Conservation (phyloP, 1,140 invertebrate species). For the Maconellicoccus hirsutus region DNA sequence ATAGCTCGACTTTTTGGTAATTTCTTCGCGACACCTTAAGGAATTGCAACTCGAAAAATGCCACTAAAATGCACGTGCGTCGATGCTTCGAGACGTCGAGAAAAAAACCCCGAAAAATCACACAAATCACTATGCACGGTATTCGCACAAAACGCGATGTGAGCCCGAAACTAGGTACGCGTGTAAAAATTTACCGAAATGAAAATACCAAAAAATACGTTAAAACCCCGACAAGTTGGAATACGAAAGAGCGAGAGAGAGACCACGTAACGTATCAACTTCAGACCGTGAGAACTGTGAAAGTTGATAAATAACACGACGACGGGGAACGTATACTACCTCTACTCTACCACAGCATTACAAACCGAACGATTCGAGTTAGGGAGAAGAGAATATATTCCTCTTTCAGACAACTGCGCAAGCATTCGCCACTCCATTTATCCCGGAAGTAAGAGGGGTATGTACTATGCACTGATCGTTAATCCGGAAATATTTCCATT, state of each 20-base stretch:
- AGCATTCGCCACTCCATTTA: not conserved
- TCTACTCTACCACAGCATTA: not conserved
- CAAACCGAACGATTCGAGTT: not conserved
- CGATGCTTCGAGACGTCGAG: too few relatives aligned
- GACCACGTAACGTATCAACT: not conserved
- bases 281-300: slow-evolving; percentile 18
- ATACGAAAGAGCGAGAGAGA: not conserved
- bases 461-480: not conserved
- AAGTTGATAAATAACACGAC: slow-evolving; percentile 15
- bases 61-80: too few relatives aligned
- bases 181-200: too few relatives aligned
- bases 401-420: not conserved
- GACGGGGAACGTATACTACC: not conserved
- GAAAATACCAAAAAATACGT: slow-evolving; percentile 13
- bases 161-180: too few relatives aligned
- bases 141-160: too few relatives aligned
- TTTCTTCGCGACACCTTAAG: too few relatives aligned
- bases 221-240: not conserved
- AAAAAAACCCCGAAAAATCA: too few relatives aligned
- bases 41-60: too few relatives aligned
- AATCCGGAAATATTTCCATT: too few relatives aligned
- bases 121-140: too few relatives aligned
- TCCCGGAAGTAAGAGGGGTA: slow-evolving; percentile 6
- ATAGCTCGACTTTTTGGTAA: too few relatives aligned
- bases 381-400: not conserved